These are phyloP conservation scores for Drosophila ustulata DNA, from an alignment of 2,888 invertebrate species.

Conservation along the genomic window DNA sequence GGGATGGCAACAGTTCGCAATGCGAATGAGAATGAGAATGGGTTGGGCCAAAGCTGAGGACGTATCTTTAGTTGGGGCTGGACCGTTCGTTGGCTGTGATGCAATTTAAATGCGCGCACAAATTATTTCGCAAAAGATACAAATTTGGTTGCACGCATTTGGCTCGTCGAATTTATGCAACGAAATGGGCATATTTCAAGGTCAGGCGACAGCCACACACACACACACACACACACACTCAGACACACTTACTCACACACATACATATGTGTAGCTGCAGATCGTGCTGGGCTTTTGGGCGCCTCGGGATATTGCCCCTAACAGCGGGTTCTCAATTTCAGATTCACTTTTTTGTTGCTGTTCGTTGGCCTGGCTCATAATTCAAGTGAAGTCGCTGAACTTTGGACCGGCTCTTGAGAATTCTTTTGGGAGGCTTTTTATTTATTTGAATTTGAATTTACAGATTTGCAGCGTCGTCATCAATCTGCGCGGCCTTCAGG, in stretches of 20 bases:
- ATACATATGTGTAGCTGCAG: conserved; percentile 26
- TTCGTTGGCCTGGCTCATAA: conserved; percentile 59
- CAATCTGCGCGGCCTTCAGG: conserved; percentile 80
- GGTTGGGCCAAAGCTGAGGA: conserved; percentile 35
- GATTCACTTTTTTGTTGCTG: conserved; percentile 80
- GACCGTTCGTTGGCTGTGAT: conserved; percentile 33
- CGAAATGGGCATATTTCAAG: conserved; percentile 80
- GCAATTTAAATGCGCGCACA: conserved; percentile 74
- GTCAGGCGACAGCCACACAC: conserved; percentile 66
- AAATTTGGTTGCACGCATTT: conserved; percentile 38
- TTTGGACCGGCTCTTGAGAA: conserved; percentile 58
- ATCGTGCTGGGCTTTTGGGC: conserved; percentile 21
- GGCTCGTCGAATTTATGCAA: conserved; percentile 74
- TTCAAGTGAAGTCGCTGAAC: conserved; percentile 67
- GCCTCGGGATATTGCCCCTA: conserved; percentile 60
- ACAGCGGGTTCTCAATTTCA: conserved; percentile 70
- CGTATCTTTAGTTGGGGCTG: not conserved
- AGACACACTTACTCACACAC: conserved; percentile 23
- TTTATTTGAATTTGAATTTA: conserved; percentile 55
- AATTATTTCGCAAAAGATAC: conserved; percentile 58
- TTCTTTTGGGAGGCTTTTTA: conserved; percentile 21
- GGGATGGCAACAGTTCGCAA: not conserved
- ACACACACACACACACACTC: conserved; percentile 19
- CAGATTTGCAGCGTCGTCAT: conserved; percentile 65
- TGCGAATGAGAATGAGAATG: conserved; percentile 12